Evolutionary conservation across 2,797 vertebrate species (phyloP).

Genomic region (Sebastes iracundus): DNA sequence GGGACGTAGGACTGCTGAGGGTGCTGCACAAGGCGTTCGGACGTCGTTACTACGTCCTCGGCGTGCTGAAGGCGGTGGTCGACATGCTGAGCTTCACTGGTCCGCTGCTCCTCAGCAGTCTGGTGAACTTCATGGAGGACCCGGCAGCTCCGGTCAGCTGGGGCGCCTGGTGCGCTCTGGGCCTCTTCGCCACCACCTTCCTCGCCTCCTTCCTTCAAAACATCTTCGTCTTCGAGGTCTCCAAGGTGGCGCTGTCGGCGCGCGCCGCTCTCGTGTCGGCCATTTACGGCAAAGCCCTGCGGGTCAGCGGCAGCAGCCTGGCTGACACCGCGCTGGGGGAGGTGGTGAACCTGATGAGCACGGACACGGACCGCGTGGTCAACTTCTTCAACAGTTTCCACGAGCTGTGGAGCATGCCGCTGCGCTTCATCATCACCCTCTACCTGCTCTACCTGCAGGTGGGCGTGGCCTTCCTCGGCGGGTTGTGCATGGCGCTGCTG

Average conservation of each 20-base stretch:
- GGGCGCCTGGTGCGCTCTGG: conserved; percentile 86
- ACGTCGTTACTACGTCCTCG: conserved; percentile 85
- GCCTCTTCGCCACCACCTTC: conserved; percentile 88
- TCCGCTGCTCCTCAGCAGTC: conserved; percentile 89
- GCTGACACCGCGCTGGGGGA: conserved; percentile 84
- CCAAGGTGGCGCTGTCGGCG: conserved; percentile 86
- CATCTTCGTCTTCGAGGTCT: conserved; percentile 87
- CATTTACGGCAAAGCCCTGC: conserved; percentile 89
- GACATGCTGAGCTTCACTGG: conserved; percentile 87
- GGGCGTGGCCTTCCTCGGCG: conserved; percentile 90
- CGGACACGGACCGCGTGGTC: conserved; percentile 87
- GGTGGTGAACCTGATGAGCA: conserved; percentile 94
- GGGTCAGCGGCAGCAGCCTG: conserved; percentile 84
- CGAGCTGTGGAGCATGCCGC: conserved; percentile 93
- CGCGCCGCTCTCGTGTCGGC: conserved; percentile 85
- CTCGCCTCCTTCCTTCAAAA: conserved; percentile 86
- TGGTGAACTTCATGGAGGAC: conserved; percentile 93
- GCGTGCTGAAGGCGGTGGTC: conserved; percentile 85
- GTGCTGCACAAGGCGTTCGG: conserved; percentile 89
- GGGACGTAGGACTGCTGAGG: conserved; percentile 76
- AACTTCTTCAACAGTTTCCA: conserved; percentile 95
- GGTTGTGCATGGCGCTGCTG: conserved; percentile 87
- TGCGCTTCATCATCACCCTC: conserved; percentile 88
- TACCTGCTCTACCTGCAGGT: conserved; percentile 94
- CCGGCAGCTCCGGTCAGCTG: conserved; percentile 83